phyloP scores from a whole-genome alignment of 2,888 invertebrate species.

The Diloba caeruleocephala region DNA sequence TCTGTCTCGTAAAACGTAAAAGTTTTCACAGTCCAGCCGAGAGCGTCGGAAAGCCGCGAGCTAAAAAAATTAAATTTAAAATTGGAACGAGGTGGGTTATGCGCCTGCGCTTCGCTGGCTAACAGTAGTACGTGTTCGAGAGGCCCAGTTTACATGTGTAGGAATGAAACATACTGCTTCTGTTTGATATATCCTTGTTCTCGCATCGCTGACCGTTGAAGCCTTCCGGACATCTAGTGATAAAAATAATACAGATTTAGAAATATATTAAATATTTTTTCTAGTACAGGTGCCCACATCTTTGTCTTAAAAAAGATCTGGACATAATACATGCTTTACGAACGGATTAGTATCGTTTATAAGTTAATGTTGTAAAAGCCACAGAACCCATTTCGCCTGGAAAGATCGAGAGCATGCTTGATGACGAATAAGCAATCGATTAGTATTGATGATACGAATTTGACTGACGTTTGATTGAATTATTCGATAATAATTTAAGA shows the following conservation, averaged over 20 bases:
- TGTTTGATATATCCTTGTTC: slow-evolving; percentile 93
- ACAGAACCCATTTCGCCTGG: too few species aligned
- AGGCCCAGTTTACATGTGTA: slow-evolving; percentile 94
- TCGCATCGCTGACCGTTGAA: slow-evolving; percentile 94
- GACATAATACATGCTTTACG: too few species aligned
- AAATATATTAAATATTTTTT: too few species aligned
- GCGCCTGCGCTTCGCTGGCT: slow-evolving; percentile 82
- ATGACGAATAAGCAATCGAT: too few species aligned
- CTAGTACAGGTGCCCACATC: too few species aligned
- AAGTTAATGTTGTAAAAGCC: too few species aligned
- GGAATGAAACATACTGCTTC: slow-evolving; percentile 94
- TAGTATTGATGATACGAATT: too few species aligned
- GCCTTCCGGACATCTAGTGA: slow-evolving; percentile 93
- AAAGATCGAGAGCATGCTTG: too few species aligned
- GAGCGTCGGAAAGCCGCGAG: slow-evolving; percentile 68
- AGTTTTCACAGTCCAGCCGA: slow-evolving; percentile 69
- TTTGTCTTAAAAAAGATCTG: too few species aligned
- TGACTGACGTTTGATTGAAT: too few species aligned
- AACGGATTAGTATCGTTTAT: too few species aligned
- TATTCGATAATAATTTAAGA: too few species aligned
- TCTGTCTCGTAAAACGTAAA: slow-evolving; percentile 46
- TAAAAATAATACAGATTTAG: slow-evolving; percentile 23
- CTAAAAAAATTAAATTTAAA: slow-evolving; percentile 72
- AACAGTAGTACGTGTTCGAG: slow-evolving; percentile 94
- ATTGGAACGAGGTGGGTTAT: slow-evolving; percentile 84